phyloP scores from a whole-genome alignment of 2,113 vertebrate genomes.

The Edolisoma coerulescens region DNA sequence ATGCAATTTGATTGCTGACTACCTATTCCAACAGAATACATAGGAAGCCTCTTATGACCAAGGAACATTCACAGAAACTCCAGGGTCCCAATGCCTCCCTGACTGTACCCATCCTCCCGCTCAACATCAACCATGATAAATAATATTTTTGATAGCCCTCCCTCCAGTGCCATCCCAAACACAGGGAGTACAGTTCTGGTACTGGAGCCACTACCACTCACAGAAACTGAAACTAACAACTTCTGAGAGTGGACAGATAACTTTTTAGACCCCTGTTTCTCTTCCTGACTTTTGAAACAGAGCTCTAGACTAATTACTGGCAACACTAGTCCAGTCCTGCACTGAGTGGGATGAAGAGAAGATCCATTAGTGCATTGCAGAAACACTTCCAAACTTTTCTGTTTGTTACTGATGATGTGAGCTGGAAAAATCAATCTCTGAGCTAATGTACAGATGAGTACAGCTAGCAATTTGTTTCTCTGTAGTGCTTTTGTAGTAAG shows the following conservation, averaged over 20 bases:
- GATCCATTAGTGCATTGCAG: background rate
- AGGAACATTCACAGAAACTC: background rate
- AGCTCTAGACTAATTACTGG: background rate
- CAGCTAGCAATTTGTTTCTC: background rate
- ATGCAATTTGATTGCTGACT: background rate
- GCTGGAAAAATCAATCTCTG: background rate
- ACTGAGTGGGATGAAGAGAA: background rate
- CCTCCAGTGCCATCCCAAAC: background rate
- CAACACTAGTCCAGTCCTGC: background rate
- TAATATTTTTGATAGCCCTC: background rate
- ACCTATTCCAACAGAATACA: background rate
- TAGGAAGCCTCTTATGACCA: background rate
- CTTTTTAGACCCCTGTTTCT: background rate
- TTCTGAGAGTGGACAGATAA: background rate
- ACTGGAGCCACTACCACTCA: background rate
- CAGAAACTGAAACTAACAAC: background rate
- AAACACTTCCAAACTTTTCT: background rate
- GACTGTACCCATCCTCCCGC: too few relatives aligned
- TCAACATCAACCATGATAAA: background rate
- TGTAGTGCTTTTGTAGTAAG: background rate
- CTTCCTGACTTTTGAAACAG: background rate
- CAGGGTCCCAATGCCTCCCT: background rate
- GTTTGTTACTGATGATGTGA: background rate
- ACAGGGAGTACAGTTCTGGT: background rate
- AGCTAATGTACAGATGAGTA: background rate